These are phyloP conservation scores for Platichthys flesus DNA, from an alignment of 2,113 vertebrate genomes.

Conservation along the genomic window DNA sequence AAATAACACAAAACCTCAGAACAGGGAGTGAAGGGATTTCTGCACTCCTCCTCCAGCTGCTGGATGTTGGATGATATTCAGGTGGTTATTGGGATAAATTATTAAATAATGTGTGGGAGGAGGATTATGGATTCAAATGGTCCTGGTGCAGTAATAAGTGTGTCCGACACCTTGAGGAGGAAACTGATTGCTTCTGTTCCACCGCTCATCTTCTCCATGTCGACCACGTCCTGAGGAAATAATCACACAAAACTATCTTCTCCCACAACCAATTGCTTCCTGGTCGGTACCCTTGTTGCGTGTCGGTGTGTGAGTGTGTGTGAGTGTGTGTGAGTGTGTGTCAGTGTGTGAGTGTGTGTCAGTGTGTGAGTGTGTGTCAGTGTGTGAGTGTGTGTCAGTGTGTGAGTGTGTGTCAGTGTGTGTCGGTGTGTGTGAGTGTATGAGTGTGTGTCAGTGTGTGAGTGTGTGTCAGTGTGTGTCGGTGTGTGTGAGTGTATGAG, in stretches of 20 bases:
- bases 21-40: slow-evolving; percentile 31
- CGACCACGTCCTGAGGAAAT: slow-evolving; percentile 23
- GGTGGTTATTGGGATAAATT: background rate
- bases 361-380: too few species aligned
- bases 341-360: too few species aligned
- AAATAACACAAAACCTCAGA: background rate
- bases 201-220: slow-evolving; percentile 60
- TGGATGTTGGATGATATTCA: slow-evolving; percentile 39
- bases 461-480: too few species aligned
- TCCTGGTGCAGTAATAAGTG: slow-evolving; percentile 60
- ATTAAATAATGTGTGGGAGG: slow-evolving; percentile 59
- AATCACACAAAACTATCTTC: slow-evolving; percentile 54
- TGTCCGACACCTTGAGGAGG: slow-evolving; percentile 70
- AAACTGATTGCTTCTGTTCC: slow-evolving; percentile 74
- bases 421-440: too few species aligned
- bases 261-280: slow-evolving; percentile 41
- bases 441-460: too few species aligned
- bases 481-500: too few species aligned
- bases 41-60: slow-evolving; percentile 11
- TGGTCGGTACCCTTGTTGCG: slow-evolving; percentile 15
- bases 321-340: too few species aligned
- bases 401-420: too few species aligned
- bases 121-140: slow-evolving; percentile 61
- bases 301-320: too few species aligned
- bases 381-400: too few species aligned